Base-by-base conservation (phyloP, 2,797 vertebrate species). In the Chlorospingus flavigularis region DNA sequence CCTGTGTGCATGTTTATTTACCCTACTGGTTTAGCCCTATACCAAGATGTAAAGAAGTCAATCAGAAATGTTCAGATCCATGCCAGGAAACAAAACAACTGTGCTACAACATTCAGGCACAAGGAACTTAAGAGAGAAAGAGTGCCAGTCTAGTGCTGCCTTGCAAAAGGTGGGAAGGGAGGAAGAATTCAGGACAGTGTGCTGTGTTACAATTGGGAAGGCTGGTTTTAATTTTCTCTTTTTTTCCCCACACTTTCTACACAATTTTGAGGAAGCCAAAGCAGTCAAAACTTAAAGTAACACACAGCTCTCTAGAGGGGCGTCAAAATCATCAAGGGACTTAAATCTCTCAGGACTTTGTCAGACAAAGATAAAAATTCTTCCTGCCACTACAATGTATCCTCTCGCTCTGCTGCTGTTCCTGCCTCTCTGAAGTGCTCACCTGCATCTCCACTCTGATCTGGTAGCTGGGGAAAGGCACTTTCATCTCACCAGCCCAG, bases 131-230 rank as follows among this genome's bases (percentile, higher is more conserved):
- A 63, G 57, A 58, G 33, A 57, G 9, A 61, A 26, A 60, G 30
- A 65, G n/a, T 31, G 15, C 12, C 39, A 61, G 30, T 18, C 21
- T 30, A 24, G 4, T 30, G 14, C 45, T 60, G 30, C 48, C 48
- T 57, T 81, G 35, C n/a, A 79, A 50, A 31, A 58, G 50, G 35
- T 19, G 37, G 57, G 35, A 75, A 60, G 31, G 17, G 23, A 76
- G 33, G 50, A 76, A 54, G 51, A 55, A 55, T 80, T 73, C 65
- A 79, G 15, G 40, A 42, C 12, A n/a, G 20, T 2, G 13, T 62
- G 28, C 60, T 60, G 7, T 0, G 0, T n/a, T 47, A 11, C 20
- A 28, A 11, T 33, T 62, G 43, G 40, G 25, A 76, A 60, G 19
- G 25, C 11, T 55, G 55, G 33, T 8, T 61, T 80, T 51, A 12